A percentile compares a stretch with the other conserved stretches of the same genome.
Conservation (phyloP, 1,140 invertebrate genomes). For the Temnothorax longispinosus region DNA sequence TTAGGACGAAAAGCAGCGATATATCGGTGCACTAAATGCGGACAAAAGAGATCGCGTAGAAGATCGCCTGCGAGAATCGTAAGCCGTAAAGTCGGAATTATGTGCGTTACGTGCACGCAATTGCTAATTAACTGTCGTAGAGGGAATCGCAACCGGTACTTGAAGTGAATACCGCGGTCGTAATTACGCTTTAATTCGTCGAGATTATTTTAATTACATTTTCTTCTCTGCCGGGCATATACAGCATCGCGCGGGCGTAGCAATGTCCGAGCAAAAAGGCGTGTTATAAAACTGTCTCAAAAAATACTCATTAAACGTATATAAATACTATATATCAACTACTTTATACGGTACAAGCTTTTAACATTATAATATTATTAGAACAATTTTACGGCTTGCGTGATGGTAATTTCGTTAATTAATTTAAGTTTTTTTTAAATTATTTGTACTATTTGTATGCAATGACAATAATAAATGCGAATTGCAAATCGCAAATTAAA, state of each 20-base stretch:
- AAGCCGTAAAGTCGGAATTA: constrained; percentile 42
- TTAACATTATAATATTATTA: background rate
- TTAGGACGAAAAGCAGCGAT: background rate
- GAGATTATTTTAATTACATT: constrained; percentile 50
- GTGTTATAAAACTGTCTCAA: background rate
- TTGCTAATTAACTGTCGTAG: constrained; percentile 55
- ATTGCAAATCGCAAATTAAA: constrained; percentile 41
- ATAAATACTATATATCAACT: background rate
- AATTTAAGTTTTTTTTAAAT: background rate
- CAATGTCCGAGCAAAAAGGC: background rate
- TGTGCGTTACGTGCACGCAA: constrained; percentile 36
- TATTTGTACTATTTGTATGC: background rate
- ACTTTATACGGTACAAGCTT: background rate
- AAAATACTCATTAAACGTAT: background rate
- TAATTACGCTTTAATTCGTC: constrained; percentile 53
- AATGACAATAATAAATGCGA: constrained; percentile 18
- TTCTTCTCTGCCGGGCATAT: background rate
- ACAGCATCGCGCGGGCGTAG: background rate
- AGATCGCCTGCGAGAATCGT: constrained; percentile 34
- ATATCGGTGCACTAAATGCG: background rate
- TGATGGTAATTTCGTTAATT: background rate
- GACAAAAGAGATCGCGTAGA: constrained; percentile 12
- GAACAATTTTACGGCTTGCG: background rate
- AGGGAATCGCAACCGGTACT: constrained; percentile 36
- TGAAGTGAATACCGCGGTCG: constrained; percentile 16